Percentiles rank a stretch among this genome's conserved stretches.
phyloP scores from a whole-genome alignment of 37 sponge, comb jelly and placozoan genomes.

The Cliona cf. orientalis region DNA sequence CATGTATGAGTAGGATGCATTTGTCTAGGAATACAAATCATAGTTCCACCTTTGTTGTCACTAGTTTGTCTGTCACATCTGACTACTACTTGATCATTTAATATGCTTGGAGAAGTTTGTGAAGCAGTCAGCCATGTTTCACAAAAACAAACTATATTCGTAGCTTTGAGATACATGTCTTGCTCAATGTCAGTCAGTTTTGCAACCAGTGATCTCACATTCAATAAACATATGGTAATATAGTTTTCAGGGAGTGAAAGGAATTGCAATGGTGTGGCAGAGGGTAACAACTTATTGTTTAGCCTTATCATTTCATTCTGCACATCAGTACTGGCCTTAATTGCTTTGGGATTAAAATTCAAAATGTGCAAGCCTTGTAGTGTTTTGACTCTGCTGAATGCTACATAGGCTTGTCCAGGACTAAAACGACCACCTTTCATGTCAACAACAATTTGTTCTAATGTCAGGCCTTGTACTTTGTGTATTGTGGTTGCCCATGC shows the following conservation, averaged over 20 bases:
- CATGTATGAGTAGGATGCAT: background rate
- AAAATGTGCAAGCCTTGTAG: too few species aligned
- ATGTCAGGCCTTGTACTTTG: conserved; percentile 34
- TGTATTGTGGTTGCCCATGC: too few species aligned
- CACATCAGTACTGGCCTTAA: conserved; percentile 1
- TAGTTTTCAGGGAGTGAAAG: background rate
- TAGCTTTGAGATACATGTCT: conserved; percentile 13
- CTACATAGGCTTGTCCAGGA: too few species aligned
- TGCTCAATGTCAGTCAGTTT: conserved; percentile 16
- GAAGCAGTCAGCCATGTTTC: conserved; percentile 26
- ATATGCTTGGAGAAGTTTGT: conserved; percentile 27
- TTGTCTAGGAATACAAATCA: conserved; percentile 5
- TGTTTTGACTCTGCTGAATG: too few species aligned
- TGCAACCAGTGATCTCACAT: conserved; percentile 43
- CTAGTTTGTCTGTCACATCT: conserved; percentile 32
- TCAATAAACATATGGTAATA: conserved; percentile 26
- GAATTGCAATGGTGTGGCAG: background rate
- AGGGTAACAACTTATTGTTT: background rate
- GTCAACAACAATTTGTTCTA: conserved; percentile 45
- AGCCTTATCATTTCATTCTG: background rate
- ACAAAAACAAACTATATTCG: conserved; percentile 25
- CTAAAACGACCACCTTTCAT: conserved; percentile 25
- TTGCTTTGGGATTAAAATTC: conserved; percentile 23
- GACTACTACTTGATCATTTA: background rate
- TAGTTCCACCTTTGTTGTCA: conserved; percentile 16